Evolutionary conservation across 2,113 vertebrate species (phyloP).

Genomic region (Ancistrus triradiatus): DNA sequence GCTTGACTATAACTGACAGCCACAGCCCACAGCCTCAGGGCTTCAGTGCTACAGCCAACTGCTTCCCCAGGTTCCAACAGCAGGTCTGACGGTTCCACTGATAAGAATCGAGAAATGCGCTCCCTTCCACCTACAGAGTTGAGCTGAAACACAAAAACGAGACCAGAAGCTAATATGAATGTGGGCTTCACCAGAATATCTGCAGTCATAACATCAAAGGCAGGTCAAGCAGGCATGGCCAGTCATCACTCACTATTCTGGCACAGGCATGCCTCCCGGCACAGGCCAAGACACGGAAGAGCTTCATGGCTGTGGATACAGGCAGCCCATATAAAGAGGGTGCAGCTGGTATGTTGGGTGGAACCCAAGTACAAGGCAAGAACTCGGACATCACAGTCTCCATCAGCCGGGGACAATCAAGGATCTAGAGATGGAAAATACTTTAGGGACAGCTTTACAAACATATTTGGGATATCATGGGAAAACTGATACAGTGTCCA

Average conservation of each 20-base stretch:
- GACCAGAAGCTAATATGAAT: neutral
- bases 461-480: neutral
- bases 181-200: neutral
- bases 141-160: constrained; percentile 58
- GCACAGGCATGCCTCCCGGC: constrained; percentile 83
- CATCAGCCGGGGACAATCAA: constrained; percentile 87
- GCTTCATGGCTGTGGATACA: constrained; percentile 82
- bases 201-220: neutral
- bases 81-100: constrained; percentile 77
- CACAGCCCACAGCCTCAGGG: constrained; percentile 84
- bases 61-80: constrained; percentile 76
- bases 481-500: neutral
- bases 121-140: constrained; percentile 74
- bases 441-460: neutral
- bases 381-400: constrained; percentile 84
- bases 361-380: constrained; percentile 80
- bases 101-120: constrained; percentile 77
- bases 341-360: constrained; percentile 47
- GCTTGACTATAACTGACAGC: constrained; percentile 84
- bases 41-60: constrained; percentile 72
- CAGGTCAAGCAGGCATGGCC: neutral
- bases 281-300: constrained; percentile 83
- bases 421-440: constrained; percentile 66
- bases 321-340: constrained; percentile 76
- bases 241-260: constrained; percentile 77